A percentile compares a stretch with the other conserved stretches of the same genome.
Evolutionary conservation across 2,113 vertebrate species (phyloP).

Genomic region (Columbina picui): DNA sequence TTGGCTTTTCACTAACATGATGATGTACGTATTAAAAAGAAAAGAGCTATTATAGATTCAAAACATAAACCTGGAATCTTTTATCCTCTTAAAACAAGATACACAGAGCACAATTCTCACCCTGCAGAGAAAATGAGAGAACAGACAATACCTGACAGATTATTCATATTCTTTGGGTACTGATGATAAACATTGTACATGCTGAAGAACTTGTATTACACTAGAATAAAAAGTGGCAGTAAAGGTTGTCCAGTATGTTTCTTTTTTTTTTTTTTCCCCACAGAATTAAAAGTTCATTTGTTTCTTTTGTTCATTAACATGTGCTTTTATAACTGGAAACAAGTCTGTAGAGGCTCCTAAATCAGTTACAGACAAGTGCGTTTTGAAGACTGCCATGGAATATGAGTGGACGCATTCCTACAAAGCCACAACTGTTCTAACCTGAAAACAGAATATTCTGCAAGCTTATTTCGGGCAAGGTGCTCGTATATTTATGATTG

Average conservation of each 20-base stretch:
- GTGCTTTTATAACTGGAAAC: slow-evolving; percentile 40
- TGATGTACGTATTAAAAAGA: neutral
- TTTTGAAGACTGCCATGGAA: neutral
- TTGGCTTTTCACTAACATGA: neutral
- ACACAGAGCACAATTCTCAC: neutral
- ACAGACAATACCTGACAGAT: slow-evolving; percentile 35
- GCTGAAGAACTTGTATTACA: slow-evolving; percentile 4
- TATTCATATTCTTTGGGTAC: slow-evolving; percentile 33
- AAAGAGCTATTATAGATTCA: neutral
- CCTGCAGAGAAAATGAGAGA: slow-evolving; percentile 7
- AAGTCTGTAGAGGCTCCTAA: slow-evolving; percentile 33
- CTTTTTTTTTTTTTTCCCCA: neutral
- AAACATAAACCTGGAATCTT: neutral
- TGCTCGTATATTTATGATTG: neutral
- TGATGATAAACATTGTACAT: slow-evolving; percentile 31
- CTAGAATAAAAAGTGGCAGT: slow-evolving; percentile 28
- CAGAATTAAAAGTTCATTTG: slow-evolving; percentile 28
- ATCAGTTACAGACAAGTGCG: slow-evolving; percentile 37
- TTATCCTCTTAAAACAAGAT: neutral
- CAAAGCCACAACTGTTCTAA: slow-evolving; percentile 24
- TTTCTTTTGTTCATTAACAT: slow-evolving; percentile 33
- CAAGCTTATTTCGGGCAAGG: slow-evolving; percentile 2
- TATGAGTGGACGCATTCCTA: slow-evolving; percentile 18
- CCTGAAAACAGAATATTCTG: slow-evolving; percentile 12
- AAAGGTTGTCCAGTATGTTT: slow-evolving; percentile 30